These are phyloP conservation scores for Drosophila parabipectinata DNA, from an alignment of 1,140 invertebrate species.

Conservation along the genomic window DNA sequence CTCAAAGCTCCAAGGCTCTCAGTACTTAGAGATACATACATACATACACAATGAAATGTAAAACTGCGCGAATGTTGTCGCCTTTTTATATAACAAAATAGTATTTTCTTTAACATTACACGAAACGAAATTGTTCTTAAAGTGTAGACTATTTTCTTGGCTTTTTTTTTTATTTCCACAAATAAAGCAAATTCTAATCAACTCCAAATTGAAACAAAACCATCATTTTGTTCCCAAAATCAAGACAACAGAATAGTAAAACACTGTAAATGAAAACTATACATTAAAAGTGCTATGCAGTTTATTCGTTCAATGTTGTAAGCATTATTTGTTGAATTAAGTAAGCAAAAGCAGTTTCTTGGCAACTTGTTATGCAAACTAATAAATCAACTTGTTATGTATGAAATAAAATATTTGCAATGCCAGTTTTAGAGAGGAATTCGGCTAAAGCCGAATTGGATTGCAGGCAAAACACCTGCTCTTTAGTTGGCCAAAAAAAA, in stretches of 20 bases:
- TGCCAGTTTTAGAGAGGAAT: conserved; percentile 18
- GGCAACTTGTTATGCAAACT: conserved; percentile 11
- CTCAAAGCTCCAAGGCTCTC: conserved; percentile 47
- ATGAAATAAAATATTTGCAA: conserved; percentile 30
- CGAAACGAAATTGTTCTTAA: too few species aligned
- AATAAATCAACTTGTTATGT: conserved; percentile 35
- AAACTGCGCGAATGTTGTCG: conserved; percentile 62
- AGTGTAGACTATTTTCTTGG: too few species aligned
- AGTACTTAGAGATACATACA: conserved; percentile 15
- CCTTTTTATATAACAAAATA: conserved; percentile 23
- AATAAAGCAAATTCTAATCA: too few species aligned
- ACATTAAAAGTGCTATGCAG: background rate
- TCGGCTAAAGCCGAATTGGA: conserved; percentile 21
- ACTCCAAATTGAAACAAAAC: too few species aligned
- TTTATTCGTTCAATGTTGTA: conserved; percentile 12
- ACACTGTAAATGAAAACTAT: background rate
- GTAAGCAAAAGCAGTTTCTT: conserved; percentile 18
- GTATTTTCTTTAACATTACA: too few species aligned
- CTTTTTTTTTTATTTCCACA: too few species aligned
- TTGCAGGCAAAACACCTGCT: conserved; percentile 41
- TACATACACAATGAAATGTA: conserved; percentile 32
- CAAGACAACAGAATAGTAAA: background rate
- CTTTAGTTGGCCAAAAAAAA: conserved; percentile 32
- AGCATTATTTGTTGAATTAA: background rate
- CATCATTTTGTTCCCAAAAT: background rate